Base-by-base conservation (phyloP, 2,888 invertebrate genomes). In the Conomelus anceps region DNA sequence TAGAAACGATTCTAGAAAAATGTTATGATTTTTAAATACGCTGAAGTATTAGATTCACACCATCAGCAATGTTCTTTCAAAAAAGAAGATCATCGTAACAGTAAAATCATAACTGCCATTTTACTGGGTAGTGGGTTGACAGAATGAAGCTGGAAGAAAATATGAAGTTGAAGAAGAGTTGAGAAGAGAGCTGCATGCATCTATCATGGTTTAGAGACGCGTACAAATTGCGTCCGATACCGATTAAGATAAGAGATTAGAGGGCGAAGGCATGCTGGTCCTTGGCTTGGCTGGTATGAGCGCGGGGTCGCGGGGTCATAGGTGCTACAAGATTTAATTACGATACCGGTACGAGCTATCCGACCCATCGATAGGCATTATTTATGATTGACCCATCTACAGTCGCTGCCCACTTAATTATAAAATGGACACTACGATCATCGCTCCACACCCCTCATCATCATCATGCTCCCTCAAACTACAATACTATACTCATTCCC, bases 281-380 rank as follows among this genome's bases (percentile, higher is more conserved):
- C 13, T 17, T 34, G 34, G 34, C 34, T 41, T 63, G 63, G n/a
- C 13, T 20, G n/a, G 0, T n/a, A n/a, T 6, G 6, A 63, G 63
- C 20, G 63, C n/a, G 13, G 63, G 63, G 63, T 63, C 63, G 63
- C 63, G 86, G 29, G 86, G 26, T 86, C 86, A 86, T 29, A 86
- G 86, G 86, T 86, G 86, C 29, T 86, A 86, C 86, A 86, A 86
- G 86, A 86, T 86, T 86, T 86, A 86, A 86, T 86, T 86, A 86
- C 29, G 86, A 86, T 86, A 86, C 86, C 86, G 63, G 63, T 63
- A n/a, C 63, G 63, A 63, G 63, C 63, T 63, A 63, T 63, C 63
- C 63, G 63, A 63, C 63, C 63, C 63, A 63, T 63, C 63, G 63
- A 63, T 63, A 63, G 63, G 63, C 63, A 63, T 63, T 63, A 63